Conservation (phyloP, 2,888 invertebrate genomes). For the Neoscelio sp. region DNA sequence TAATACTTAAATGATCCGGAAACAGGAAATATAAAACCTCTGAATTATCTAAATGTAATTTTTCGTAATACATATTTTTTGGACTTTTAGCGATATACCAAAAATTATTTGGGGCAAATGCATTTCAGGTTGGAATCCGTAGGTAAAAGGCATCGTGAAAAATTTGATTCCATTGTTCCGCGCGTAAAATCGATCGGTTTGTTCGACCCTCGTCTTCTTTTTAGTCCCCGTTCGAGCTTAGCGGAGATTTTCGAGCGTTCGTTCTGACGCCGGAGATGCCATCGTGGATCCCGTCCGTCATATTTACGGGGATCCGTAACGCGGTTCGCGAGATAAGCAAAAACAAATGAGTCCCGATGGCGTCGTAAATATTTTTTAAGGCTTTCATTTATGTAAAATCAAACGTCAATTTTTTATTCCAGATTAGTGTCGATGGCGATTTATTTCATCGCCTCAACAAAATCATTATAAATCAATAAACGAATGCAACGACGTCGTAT, state of each 20-base stretch:
- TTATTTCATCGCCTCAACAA: too few relatives aligned
- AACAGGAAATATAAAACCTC: too few relatives aligned
- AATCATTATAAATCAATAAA: too few relatives aligned
- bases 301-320: slow-evolving; percentile 77
- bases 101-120: background rate
- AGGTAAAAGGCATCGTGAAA: slow-evolving; percentile 26
- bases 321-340: slow-evolving; percentile 77
- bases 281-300: slow-evolving; percentile 77
- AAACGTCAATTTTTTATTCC: slow-evolving; percentile 7
- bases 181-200: slow-evolving; percentile 43
- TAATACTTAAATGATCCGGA: too few relatives aligned
- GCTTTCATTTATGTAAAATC: slow-evolving; percentile 22
- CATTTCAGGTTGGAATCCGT: background rate
- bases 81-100: background rate
- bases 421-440: background rate
- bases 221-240: slow-evolving; percentile 17
- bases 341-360: slow-evolving; percentile 80
- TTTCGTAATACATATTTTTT: too few relatives aligned
- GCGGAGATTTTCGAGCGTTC: slow-evolving; percentile 47
- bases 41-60: too few relatives aligned
- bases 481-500: too few relatives aligned
- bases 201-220: slow-evolving; percentile 43
- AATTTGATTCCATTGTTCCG: slow-evolving; percentile 51
- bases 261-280: slow-evolving; percentile 73
- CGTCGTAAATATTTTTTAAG: slow-evolving; percentile 71